Conservation (phyloP, 2,888 invertebrate genomes). For the Ferdinandea cuprea region DNA sequence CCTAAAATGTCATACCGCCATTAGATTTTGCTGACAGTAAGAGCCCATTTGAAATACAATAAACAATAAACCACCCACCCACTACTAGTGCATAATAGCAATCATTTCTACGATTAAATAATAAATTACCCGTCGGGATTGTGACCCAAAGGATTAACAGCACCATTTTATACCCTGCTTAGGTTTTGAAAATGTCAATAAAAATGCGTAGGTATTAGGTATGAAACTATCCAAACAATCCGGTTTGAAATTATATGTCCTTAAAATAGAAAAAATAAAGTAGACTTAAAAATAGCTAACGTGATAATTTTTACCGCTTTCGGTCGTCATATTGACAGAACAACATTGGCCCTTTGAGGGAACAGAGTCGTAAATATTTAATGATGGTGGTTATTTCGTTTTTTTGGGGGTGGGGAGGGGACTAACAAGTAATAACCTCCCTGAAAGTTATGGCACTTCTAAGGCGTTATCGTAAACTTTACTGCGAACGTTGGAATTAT, state of each 20-base stretch:
- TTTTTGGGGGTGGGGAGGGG: too few relatives aligned
- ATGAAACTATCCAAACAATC: too few relatives aligned
- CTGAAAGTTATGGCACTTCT: conserved; percentile 33
- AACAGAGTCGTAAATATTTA: conserved; percentile 43
- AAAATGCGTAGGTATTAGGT: not conserved
- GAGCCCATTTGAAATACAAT: not conserved
- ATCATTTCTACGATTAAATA: conserved; percentile 12
- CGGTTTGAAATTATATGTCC: too few relatives aligned
- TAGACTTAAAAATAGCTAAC: not conserved
- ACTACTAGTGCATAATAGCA: not conserved
- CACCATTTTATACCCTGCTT: not conserved
- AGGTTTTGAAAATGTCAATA: not conserved
- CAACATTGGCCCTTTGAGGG: not conserved
- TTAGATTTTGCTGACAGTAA: conserved; percentile 1
- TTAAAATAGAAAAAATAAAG: too few relatives aligned
- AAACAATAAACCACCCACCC: not conserved
- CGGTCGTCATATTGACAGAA: not conserved
- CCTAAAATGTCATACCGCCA: not conserved
- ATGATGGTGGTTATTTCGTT: conserved; percentile 33
- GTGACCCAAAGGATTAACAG: conserved; percentile 20
- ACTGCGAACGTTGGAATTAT: conserved; percentile 36
- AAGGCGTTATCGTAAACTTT: conserved; percentile 31
- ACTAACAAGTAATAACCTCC: not conserved
- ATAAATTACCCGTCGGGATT: conserved; percentile 14
- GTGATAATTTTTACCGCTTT: not conserved